Evolutionary conservation across 2,888 invertebrate species (phyloP), one percentile per base, ranked within the genome.

Genomic region (Apeira syringaria): DNA sequence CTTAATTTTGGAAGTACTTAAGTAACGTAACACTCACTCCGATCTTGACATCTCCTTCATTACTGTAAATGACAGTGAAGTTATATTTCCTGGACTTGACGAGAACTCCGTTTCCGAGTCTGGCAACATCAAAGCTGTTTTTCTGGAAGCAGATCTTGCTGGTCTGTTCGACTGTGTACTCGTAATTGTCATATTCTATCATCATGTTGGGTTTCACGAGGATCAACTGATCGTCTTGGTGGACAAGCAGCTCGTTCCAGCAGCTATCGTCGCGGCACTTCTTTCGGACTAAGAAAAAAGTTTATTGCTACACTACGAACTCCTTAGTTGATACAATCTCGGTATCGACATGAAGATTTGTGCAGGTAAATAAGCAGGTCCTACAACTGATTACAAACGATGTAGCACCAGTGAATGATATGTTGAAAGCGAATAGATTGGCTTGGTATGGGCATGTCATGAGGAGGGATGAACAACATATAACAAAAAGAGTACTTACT

Each of bases 61-160:
- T 87, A 63, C 92, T 94, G 82, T 94, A 95, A 1, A 93, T 90
- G 1, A 96, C 91, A 82, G 94, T 94, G 68, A 95, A 96, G 37
- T 94, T 94, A 59, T 94, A 94, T 41, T 90, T 90, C 46, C 92
- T 91, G 0, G 95, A 95, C 10, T 92, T 91, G 47, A 96, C 92
- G 1, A 94, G 81, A 0, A 96, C 78, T 0, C 92, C 92, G 41
- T 94, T 91, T 0, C 96, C 96, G 0, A 95, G 85, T 36, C 92
- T 91, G 5, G 92, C 92, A 1, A 96, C 91, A 0, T 92, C 91
- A 69, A 95, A 96, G 35, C 92, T 91, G 60, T 91, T 86, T 70
- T 84, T 91, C 72, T 91, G 91, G 69, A 81, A 91, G 55, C 91
- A 92, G 60, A 92, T 93, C 80, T 84, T 92, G 67, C 87, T 91